Evolutionary conservation across 1,140 invertebrate genomes (phyloP).

Genomic region (Dendrolimus punctatus): DNA sequence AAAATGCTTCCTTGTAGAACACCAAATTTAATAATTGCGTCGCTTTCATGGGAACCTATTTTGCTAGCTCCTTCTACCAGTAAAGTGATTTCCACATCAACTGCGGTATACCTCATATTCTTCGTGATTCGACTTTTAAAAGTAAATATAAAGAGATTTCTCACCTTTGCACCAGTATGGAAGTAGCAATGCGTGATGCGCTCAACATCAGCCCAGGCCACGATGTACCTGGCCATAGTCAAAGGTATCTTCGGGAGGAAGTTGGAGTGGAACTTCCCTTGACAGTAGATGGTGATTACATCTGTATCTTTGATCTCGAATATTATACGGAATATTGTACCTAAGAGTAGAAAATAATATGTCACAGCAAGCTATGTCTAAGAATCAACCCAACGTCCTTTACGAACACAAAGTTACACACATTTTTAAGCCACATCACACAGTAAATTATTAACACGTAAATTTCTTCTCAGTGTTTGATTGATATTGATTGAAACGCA

Average conservation of each 20-base stretch:
- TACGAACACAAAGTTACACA: not conserved
- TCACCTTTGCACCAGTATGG: conserved; percentile 34
- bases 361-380: not conserved
- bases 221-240: conserved; percentile 48
- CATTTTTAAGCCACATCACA: not conserved
- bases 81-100: no score
- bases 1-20: no score
- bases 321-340: conserved; percentile 54
- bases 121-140: no score
- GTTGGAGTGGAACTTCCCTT: conserved; percentile 60
- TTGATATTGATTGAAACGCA: no score
- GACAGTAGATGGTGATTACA: conserved; percentile 61
- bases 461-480: no score
- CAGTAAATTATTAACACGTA: no score
- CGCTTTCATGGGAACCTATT: no score
- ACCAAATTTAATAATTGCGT: no score
- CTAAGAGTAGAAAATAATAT: conserved; percentile 15
- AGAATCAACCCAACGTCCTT: not conserved
- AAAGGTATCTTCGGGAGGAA: conserved; percentile 58
- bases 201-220: conserved; percentile 58
- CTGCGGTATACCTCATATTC: no score
- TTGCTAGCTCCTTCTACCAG: no score
- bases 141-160: not conserved
- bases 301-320: conserved; percentile 63
- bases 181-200: conserved; percentile 54